These are phyloP conservation scores for Pseudonaja textilis DNA, from an alignment of 2,113 vertebrate genomes.

Conservation along the genomic window DNA sequence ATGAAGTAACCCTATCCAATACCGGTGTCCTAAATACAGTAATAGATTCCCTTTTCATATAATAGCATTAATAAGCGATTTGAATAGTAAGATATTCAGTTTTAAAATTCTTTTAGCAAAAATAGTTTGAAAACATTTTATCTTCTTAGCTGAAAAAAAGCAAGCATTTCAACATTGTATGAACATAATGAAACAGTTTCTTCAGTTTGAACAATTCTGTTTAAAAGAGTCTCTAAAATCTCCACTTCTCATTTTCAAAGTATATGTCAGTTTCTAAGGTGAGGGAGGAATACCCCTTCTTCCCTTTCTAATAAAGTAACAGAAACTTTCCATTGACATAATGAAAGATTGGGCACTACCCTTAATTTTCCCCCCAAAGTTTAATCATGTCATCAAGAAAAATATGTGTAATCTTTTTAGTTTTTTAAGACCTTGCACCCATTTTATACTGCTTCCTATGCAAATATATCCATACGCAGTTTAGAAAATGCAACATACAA, in stretches of 20 bases:
- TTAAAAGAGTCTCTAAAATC: neutral
- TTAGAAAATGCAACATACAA: neutral
- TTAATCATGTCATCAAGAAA: conserved; percentile 34
- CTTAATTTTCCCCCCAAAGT: conserved; percentile 45
- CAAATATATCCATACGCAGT: neutral
- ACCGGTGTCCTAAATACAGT: conserved; percentile 2
- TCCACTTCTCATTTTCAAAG: neutral
- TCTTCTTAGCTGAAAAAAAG: conserved; percentile 22
- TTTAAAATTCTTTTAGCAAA: conserved; percentile 44
- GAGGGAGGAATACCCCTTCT: neutral
- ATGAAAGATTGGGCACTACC: neutral
- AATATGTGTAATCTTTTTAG: conserved; percentile 27
- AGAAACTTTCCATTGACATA: neutral
- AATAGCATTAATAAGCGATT: conserved; percentile 37
- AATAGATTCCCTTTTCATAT: conserved; percentile 34
- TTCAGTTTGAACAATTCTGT: neutral
- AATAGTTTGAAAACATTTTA: conserved; percentile 44
- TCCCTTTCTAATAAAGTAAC: neutral
- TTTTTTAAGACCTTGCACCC: conserved; percentile 34
- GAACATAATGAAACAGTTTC: neutral
- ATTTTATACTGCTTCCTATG: neutral
- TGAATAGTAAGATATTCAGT: conserved; percentile 37
- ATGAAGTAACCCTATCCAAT: neutral
- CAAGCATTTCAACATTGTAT: neutral
- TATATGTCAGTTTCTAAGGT: neutral